phyloP scores from a whole-genome alignment of 2,113 vertebrate species.

The Grantiella picta region DNA sequence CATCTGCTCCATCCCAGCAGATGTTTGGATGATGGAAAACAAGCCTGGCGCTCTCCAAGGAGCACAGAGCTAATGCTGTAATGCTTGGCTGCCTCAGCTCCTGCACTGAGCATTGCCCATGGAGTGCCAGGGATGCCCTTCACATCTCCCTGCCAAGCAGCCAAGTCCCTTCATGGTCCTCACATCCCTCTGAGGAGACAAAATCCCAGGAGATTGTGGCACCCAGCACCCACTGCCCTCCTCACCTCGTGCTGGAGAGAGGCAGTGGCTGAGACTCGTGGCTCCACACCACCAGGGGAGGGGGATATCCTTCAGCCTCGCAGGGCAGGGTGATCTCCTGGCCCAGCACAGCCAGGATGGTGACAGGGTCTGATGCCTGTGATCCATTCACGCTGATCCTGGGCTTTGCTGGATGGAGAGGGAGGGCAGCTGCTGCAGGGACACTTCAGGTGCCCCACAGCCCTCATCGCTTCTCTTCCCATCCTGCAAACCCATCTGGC shows the following conservation, averaged over 20 bases:
- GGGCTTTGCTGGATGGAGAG: conserved; percentile 76
- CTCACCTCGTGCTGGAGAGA: conserved; percentile 75
- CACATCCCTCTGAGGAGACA: background rate
- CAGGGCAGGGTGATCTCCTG: conserved; percentile 85
- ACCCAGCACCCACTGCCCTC: background rate
- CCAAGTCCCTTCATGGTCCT: fast-evolving
- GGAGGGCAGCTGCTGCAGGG: background rate
- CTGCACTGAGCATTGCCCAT: fast-evolving
- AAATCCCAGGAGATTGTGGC: fast-evolving
- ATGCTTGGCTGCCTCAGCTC: background rate
- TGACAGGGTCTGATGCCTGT: background rate
- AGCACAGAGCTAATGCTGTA: background rate
- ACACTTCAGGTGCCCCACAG: background rate
- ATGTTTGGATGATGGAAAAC: background rate
- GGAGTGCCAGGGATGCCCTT: background rate
- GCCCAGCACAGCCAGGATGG: conserved; percentile 74
- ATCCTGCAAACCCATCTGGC: background rate
- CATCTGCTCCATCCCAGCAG: background rate
- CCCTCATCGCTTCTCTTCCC: background rate
- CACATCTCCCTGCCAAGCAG: background rate
- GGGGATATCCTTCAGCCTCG: conserved; percentile 79
- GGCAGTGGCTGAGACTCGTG: conserved; percentile 76
- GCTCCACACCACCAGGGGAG: conserved; percentile 84
- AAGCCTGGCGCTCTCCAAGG: background rate
- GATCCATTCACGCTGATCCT: conserved; percentile 68